Evolutionary conservation across 2,113 vertebrate species (phyloP), one percentile per base, ranked within the genome.

Genomic region (Gavialis gangeticus): DNA sequence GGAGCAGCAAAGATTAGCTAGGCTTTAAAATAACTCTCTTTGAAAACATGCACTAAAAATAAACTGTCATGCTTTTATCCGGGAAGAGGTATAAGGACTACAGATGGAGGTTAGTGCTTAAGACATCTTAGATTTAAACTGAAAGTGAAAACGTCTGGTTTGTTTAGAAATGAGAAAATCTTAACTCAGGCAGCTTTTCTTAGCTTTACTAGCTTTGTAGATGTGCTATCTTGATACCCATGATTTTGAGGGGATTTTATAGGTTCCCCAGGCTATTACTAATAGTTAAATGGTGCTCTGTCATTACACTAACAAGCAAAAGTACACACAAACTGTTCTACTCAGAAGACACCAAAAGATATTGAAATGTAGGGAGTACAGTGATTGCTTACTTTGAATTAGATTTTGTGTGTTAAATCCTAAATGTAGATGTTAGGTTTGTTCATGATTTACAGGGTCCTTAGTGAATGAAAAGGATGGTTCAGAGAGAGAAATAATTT

Each of bases 11-110:
- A 97, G 97, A 97, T 97, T 97, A 98, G 96, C 93, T 91, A 92
- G 90, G 94, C 96, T 97, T 98, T 97, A 98, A 98, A 97, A 96
- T 97, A 97, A 98, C 98, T 97, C 95, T 95, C 82, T 91, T 94
- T 93, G 94, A 88, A 78, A 89, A 96, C 95, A 85, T 96, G 96
- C 79, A 91, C 96, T 97, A 97, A 97, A 97, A 98, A 92, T 97
- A 98, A 94, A 94, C 93, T 71, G 21, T 91, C 84, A 3, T 71
- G 37, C 85, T 94, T 94, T 97, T 93, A 62, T 87, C 96, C 37
- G 4, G 84, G 60, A 96, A 93, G 95, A 97, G 93, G 55, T 84
- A 54, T 60, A 91, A 91, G 94, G 92, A 94, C 81, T 84, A 60
- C 19, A 75, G 91, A 91, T 81, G 91, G 97, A 97, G 90, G 92